Evolutionary conservation across 2,888 invertebrate genomes (phyloP).

Genomic region (Philaethria dido): DNA sequence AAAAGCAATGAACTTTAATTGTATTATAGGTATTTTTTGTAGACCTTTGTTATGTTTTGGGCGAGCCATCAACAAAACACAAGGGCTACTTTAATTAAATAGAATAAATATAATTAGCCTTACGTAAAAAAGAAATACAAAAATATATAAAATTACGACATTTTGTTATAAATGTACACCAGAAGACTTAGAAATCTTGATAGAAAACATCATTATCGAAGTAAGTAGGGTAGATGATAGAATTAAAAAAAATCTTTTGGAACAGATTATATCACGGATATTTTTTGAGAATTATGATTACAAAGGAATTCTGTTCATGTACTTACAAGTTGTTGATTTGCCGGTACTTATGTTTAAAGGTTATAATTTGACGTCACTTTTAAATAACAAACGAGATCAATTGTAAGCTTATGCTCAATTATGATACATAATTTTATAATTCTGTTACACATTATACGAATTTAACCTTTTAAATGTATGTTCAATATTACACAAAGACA

Average conservation of each 20-base stretch:
- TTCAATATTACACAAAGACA: constrained; percentile 43
- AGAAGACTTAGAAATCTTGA: too few relatives aligned
- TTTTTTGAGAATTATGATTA: background rate
- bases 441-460: constrained; percentile 27
- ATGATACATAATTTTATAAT: constrained; percentile 25
- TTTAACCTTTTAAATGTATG: constrained; percentile 45
- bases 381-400: constrained; percentile 16
- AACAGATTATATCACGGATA: background rate
- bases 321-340: background rate
- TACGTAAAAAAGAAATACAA: too few relatives aligned
- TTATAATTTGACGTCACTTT: constrained; percentile 27
- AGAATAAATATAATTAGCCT: too few relatives aligned
- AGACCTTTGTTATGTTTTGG: too few relatives aligned
- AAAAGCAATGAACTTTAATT: too few relatives aligned
- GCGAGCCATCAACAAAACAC: too few relatives aligned
- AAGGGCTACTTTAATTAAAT: too few relatives aligned
- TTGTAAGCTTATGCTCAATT: constrained; percentile 20
- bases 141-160: too few relatives aligned
- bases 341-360: constrained; percentile 2
- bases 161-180: too few relatives aligned
- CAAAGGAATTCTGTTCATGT: background rate
- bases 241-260: background rate
- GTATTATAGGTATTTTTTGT: too few relatives aligned
- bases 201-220: too few relatives aligned
- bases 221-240: too few relatives aligned